Base-by-base conservation (phyloP, 2,797 vertebrate species). In the Enteromius anoplus region DNA sequence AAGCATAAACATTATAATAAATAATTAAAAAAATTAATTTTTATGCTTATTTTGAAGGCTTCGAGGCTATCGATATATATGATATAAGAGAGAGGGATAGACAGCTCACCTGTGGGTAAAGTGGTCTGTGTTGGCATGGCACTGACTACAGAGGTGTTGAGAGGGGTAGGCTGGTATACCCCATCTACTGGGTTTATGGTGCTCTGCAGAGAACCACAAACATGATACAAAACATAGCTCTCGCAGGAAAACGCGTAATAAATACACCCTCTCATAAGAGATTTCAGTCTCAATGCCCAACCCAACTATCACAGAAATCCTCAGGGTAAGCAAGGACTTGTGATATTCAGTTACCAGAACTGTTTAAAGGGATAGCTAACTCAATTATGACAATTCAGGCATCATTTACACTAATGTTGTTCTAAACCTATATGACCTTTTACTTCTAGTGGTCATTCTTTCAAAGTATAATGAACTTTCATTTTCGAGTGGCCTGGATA, bases 131-230 rank as follows among this genome's bases (percentile, higher is more conserved):
- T 98, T 93, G 98, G 98, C 98, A 99, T 99, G 11, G 95, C 91
- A 94, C 94, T 94, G 92, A 96, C 94, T 93, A 95, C 95, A 26
- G 95, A 89, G 10, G 94, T 91, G 85, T 97, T 97, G 95, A 98
- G 93, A 88, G 96, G 94, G 86, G 90, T 93, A 87, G 97, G 97
- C 89, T 98, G 97, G 88, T 96, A 99, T 76, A 99, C 95, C 85
- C 97, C 97, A 95, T 99, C 98, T 93, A 99, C 96, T 4, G 98
- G 98, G 93, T 99, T 99, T 88, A 99, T 99, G 91, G 98, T 99
- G 93, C 98, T 99, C 98, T 99, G 87, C 21, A 86, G 78, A 78
- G 85, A 85, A 90, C 82, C 55, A 71, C 68, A 83, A 55, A 90
- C 87, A 75, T 88, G 87, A 90, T 77, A 84, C 64, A 91, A 8